A percentile compares a stretch with the other conserved stretches of the same genome.
Conservation (phyloP, 1,140 invertebrate genomes). For the Aphidius ervi region DNA sequence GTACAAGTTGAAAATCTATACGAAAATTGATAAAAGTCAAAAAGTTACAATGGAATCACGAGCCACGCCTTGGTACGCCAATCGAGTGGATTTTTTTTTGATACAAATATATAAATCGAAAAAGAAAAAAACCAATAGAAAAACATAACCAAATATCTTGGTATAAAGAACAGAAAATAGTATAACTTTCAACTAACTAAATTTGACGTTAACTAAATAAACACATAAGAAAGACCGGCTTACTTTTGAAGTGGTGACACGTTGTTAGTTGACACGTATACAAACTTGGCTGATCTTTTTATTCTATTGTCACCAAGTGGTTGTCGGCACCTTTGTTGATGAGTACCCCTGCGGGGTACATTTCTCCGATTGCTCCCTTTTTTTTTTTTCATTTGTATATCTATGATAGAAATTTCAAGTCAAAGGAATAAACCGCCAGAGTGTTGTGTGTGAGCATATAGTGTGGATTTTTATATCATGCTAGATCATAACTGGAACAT, state of each 20-base stretch:
- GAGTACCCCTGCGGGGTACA: slow-evolving; percentile 1
- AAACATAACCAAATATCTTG: neutral
- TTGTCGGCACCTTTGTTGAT: slow-evolving; percentile 35
- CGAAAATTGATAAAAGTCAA: slow-evolving; percentile 21
- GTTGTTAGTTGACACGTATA: slow-evolving; percentile 30
- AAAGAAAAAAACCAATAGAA: slow-evolving; percentile 20
- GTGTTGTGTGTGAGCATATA: no score
- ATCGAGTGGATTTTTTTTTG: slow-evolving; percentile 36
- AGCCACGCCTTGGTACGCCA: slow-evolving; percentile 42
- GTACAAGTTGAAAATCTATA: neutral
- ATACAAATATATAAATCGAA: slow-evolving; percentile 31
- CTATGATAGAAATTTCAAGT: neutral
- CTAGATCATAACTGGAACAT: no score
- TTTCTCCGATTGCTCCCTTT: slow-evolving; percentile 6
- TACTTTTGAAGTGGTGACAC: slow-evolving; percentile 49
- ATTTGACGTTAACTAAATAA: slow-evolving; percentile 54
- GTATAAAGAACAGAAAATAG: slow-evolving; percentile 4
- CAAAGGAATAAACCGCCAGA: no score
- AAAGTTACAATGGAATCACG: slow-evolving; percentile 29
- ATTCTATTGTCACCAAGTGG: slow-evolving; percentile 27
- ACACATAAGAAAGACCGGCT: slow-evolving; percentile 42
- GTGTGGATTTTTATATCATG: no score
- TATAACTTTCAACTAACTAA: slow-evolving; percentile 35
- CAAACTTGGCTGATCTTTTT: slow-evolving; percentile 23
- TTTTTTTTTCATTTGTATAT: neutral